Base-by-base conservation (phyloP, 35 echinoderm and acorn worm genomes). In the Ophiothrix spiculata region DNA sequence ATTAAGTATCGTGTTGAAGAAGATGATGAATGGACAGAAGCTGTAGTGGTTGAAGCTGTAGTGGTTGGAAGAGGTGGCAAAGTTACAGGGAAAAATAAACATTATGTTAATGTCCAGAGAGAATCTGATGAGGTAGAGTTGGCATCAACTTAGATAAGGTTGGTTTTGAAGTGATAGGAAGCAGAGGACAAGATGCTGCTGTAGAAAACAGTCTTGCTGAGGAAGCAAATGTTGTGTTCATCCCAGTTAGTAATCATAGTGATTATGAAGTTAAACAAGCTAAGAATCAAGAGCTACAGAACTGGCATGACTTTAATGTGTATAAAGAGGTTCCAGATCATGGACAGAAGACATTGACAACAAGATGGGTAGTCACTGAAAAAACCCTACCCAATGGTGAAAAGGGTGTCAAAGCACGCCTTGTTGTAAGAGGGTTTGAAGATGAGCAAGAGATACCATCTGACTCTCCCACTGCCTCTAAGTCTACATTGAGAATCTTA, bases 261-360 rank as follows among this genome's bases (percentile, higher is more conserved):
- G 32, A 78, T 21, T 25, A 3, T 39, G 76, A 78, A 34, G 76
- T 78, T 36, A 35, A 34, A 8, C 17, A 64, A 28, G 81, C 81
- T 1, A 69, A 84, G 36, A 45, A 60, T 3, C n/a, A 84, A 63
- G 80, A 82, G 46, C 31, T 84, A 4, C 83, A 84, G 38, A 85
- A 87, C n/a, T 87, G 85, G 76, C 42, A 87, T 33, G 85, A 87
- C 6, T 87, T 79, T 56, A 15, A 77, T 33, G 85, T 87, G 21
- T 87, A 87, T 29, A 36, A 87, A 33, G 77, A 87, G 42, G 76
- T 87, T 63, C 31, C 34, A 0, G 63, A 85, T 85, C 10, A 38
- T 2, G 64, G 63, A 17, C 83, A 85, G 39, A 73, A 37, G 34
- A 74, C 56, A 32, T 74, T 76, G 60, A 75, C 83, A 33, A 79